phyloP scores from a whole-genome alignment of 2,888 invertebrate genomes.

The Dorcus hopei region DNA sequence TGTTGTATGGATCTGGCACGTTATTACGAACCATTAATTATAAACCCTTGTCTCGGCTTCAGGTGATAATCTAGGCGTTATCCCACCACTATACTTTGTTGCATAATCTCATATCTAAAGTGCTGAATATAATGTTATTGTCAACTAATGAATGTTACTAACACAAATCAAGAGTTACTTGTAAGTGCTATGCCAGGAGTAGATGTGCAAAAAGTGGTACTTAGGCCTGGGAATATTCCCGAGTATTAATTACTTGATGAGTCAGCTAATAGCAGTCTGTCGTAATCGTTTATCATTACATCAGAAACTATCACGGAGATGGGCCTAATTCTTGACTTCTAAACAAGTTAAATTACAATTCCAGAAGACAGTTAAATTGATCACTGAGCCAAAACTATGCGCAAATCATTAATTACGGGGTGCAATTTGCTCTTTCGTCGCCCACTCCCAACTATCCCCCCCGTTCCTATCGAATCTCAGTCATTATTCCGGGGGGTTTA shows the following conservation, averaged over 20 bases:
- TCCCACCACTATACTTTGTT: constrained; percentile 22
- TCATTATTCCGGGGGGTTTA: constrained; percentile 38
- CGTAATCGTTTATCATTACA: too few relatives aligned
- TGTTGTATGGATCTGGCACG: constrained; percentile 33
- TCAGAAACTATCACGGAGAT: not conserved
- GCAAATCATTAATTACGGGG: constrained; percentile 43
- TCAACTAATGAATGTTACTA: constrained; percentile 11
- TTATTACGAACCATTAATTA: constrained; percentile 42
- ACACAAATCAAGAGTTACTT: not conserved
- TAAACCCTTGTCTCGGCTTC: constrained; percentile 38
- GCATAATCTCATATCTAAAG: constrained; percentile 22
- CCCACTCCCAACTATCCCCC: constrained; percentile 33
- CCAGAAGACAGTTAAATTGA: constrained; percentile 41
- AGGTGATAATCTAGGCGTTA: constrained; percentile 38
- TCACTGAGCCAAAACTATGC: constrained; percentile 43
- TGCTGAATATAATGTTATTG: constrained; percentile 12
- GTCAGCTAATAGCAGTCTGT: too few relatives aligned
- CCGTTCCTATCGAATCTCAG: constrained; percentile 39
- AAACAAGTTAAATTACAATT: constrained; percentile 40
- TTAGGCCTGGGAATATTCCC: too few relatives aligned
- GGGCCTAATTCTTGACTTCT: constrained; percentile 1
- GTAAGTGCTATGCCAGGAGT: too few relatives aligned
- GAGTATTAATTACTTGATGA: too few relatives aligned
- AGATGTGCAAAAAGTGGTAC: too few relatives aligned
- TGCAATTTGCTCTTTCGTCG: constrained; percentile 43